Evolutionary conservation across 2,797 vertebrate genomes (phyloP).

Genomic region (Pristis pectinata): DNA sequence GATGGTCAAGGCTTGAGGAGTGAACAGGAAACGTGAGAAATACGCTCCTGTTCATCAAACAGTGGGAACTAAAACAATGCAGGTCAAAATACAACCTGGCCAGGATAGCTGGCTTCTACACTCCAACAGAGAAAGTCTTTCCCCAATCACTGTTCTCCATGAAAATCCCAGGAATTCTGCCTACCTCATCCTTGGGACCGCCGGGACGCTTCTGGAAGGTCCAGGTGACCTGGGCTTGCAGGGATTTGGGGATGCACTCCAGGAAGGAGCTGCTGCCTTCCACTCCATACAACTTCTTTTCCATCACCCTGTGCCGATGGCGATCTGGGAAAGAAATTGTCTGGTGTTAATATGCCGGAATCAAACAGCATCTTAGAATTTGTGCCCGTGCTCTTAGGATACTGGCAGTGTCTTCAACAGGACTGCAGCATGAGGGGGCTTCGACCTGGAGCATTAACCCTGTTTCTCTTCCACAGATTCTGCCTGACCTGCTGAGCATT

Average conservation of each 20-base stretch:
- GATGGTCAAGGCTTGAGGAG: neutral
- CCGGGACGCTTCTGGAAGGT: slow-evolving; percentile 71
- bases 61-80: neutral
- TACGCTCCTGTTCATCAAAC: neutral
- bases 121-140: too few species aligned
- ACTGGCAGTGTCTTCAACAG: too few species aligned
- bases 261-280: slow-evolving; percentile 62
- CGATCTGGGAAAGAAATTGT: slow-evolving; percentile 62
- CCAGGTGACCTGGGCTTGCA: slow-evolving; percentile 83
- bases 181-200: slow-evolving; percentile 69
- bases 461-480: too few species aligned
- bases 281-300: slow-evolving; percentile 76
- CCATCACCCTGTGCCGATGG: slow-evolving; percentile 63
- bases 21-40: neutral
- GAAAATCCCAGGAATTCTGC: neutral
- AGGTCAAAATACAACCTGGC: neutral
- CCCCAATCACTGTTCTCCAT: neutral
- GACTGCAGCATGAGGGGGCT: too few species aligned
- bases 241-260: slow-evolving; percentile 74
- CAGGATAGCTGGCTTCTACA: neutral
- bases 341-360: neutral
- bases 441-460: too few species aligned
- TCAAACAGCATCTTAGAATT: too few species aligned
- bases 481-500: too few species aligned
- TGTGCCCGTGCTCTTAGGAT: too few species aligned